A percentile compares a stretch with the other conserved stretches of the same genome.
These are phyloP conservation scores for Pycnomerus fuliginosus DNA, from an alignment of 2,888 invertebrate species.

Conservation along the genomic window DNA sequence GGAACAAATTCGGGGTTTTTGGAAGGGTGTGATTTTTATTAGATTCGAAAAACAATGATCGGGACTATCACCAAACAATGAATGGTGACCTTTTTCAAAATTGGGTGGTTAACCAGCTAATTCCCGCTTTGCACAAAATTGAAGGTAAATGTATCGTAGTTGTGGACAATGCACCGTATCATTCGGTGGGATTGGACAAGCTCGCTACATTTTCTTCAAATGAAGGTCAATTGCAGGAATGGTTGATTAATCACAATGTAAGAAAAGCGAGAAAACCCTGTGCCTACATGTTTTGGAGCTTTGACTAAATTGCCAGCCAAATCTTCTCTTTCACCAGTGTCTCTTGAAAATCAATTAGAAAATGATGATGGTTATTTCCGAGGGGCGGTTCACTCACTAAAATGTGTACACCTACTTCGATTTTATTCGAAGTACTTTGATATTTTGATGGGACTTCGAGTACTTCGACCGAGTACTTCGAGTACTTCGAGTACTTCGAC, in stretches of 20 bases:
- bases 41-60: conserved; percentile 2
- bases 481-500: too few species aligned
- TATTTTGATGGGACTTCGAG: too few species aligned
- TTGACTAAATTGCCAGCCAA: too few species aligned
- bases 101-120: conserved; percentile 45
- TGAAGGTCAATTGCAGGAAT: conserved; percentile 23
- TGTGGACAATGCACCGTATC: conserved; percentile 6
- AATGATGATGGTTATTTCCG: too few species aligned
- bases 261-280: too few species aligned
- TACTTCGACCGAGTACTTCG: too few species aligned
- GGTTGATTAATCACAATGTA: conserved; percentile 18
- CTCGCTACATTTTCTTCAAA: neutral
- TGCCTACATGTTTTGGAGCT: too few species aligned
- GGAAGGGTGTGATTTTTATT: conserved; percentile 1
- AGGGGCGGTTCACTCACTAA: too few species aligned
- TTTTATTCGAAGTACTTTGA: too few species aligned
- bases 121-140: conserved; percentile 8
- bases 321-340: too few species aligned
- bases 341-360: too few species aligned
- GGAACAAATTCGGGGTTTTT: conserved; percentile 5
- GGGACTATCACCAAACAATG: conserved; percentile 11
- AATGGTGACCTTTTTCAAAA: conserved; percentile 61
- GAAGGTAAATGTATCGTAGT: conserved; percentile 5
- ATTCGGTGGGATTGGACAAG: conserved; percentile 8
- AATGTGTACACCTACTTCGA: too few species aligned